Base-by-base conservation (phyloP, 2,113 vertebrate genomes). In the Podarcis muralis region DNA sequence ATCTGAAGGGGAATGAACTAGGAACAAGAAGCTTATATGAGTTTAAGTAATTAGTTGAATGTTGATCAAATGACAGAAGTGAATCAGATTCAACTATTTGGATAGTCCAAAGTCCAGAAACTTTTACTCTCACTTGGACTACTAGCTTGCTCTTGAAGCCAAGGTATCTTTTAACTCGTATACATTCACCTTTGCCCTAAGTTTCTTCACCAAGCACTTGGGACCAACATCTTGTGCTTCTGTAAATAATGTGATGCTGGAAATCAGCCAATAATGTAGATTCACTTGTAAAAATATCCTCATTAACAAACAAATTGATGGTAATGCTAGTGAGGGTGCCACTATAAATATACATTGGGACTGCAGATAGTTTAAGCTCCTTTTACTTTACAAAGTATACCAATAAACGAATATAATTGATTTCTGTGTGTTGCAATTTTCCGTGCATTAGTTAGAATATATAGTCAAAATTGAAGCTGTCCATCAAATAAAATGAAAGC, bases 401-500 rank as follows among this genome's bases (percentile, higher is more conserved):
- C 95, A 90, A 57, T 80, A 87, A 93, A 96, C 88, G 96, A 93
- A 93, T 81, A 43, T 91, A 96, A 96, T 90, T 96, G 93, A 96
- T 95, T 95, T 80, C 69, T 93, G 66, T 86, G 86, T 79, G 85
- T 79, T 90, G 83, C 87, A 94, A 94, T 95, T 95, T 94, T 94
- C 92, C 89, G 96, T 90, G 88, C 93, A 94, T 96, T 95, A 96
- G 88, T 89, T 83, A 78, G 90, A 91, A 91, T 94, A 91, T 91
- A 90, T 87, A 93, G 87, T 79, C 76, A 88, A 89, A 96, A 97
- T 95, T 94, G 94, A 89, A 94, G 91, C 79, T 96, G 95, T 95
- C 96, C 95, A 93, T 97, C 96, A 96, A 88, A 93, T 30, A 3
- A 94, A 95, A 95, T 85, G 82, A 95, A 95, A 93, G 81, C 48